phyloP scores from a whole-genome alignment of 2,888 invertebrate genomes.

The Archips xylosteana region DNA sequence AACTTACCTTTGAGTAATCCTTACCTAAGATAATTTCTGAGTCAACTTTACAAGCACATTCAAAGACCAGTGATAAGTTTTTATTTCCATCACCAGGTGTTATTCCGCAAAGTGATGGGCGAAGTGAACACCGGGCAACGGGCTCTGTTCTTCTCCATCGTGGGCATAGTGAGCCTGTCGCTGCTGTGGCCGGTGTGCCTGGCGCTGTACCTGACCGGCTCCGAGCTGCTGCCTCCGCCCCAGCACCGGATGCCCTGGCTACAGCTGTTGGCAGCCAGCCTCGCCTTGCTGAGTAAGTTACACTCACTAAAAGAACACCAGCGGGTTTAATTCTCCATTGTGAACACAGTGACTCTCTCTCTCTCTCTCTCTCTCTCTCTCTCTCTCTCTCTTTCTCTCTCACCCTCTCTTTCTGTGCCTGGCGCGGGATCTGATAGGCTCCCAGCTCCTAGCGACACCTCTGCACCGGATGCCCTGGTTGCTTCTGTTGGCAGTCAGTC shows the following conservation, averaged over 20 bases:
- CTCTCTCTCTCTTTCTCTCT: constrained; percentile 73
- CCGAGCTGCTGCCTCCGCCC: constrained; percentile 89
- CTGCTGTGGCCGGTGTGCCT: constrained; percentile 97
- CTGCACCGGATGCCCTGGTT: too few species aligned
- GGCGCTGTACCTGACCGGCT: constrained; percentile 93
- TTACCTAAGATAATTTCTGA: too few species aligned
- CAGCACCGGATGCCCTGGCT: constrained; percentile 96
- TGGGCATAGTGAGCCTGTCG: constrained; percentile 95
- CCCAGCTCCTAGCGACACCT: constrained; percentile 80
- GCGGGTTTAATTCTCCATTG: constrained; percentile 88
- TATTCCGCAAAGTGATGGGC: constrained; percentile 97
- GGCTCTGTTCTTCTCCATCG: constrained; percentile 95
- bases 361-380: constrained; percentile 66
- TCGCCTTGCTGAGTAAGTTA: constrained; percentile 90
- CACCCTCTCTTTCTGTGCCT: constrained; percentile 87
- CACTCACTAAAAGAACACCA: neutral
- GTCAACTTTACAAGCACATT: too few species aligned
- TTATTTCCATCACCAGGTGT: constrained; percentile 86
- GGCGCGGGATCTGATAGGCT: constrained; percentile 93
- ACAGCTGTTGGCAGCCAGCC: constrained; percentile 92
- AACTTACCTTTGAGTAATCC: too few species aligned
- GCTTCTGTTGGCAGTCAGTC: too few species aligned
- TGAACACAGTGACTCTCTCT: constrained; percentile 95
- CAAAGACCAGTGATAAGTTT: too few species aligned
- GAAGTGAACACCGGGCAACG: constrained; percentile 97